Base-by-base conservation (phyloP, 2,888 invertebrate species). In the Phalangium opilio region DNA sequence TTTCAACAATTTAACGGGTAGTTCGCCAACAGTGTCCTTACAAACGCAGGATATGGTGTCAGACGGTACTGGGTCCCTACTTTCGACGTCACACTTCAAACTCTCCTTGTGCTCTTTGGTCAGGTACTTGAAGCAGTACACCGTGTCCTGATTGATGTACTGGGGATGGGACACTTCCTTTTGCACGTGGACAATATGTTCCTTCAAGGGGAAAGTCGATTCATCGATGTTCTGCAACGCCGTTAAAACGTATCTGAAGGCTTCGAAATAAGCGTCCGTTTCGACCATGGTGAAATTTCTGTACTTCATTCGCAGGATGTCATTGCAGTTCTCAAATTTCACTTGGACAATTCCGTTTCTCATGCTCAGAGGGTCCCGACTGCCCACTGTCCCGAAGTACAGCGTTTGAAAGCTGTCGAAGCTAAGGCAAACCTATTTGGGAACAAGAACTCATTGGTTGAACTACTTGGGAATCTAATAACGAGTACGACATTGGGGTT, bases 261-360 rank as follows among this genome's bases (percentile, higher is more conserved):
- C 82, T 60, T 85, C 85, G 61, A 85, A 84, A 63, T 79, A 87
- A 0, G 81, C 77, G 44, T 76, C 77, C 44, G 81, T 78, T 62
- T 85, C 83, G 2, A 81, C 73, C 80, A 85, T 81, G 1, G 75
- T 59, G 50, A 73, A 27, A 27, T 27, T 27, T 27, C 8, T 27
- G 5, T 8, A 27, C 8, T 40, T 44, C 38, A 39, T 48, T 44
- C 27, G 4, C 8, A 10, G 39, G 14, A 11, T 27, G 8, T 27
- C 27, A 27, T 27, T 27, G 27, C 27, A 27, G 8, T 48, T 41
- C 38, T 50, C 52, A 46, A 52, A 50, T 11, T 41, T 20, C 14
- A 52, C 27, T 32, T 41, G 15, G 61, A 78, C 73, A 64, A 70
- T 72, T 48, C 79, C 78, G 20, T 73, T 64, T 35, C 61, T 61